Base-by-base conservation (phyloP, 2,888 invertebrate species). In the Pristionchus japonicus region DNA sequence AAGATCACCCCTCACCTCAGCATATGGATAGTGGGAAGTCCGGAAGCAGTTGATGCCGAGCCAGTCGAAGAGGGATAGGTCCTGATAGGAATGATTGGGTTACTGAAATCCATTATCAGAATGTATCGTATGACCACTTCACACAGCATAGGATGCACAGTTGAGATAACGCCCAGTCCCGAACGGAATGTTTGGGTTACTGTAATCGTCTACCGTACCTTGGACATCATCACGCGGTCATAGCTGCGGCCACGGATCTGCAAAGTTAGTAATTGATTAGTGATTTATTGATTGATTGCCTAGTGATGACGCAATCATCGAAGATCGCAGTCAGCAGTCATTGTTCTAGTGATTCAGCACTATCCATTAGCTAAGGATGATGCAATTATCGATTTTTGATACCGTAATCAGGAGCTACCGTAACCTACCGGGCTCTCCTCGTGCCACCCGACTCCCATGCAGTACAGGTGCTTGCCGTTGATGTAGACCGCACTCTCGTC, bases 21-120 rank as follows among this genome's bases (percentile, higher is more conserved):
- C 97, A 95, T 99, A 99, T 0, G 99, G 99, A 95, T 99, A 99
- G 95, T 99, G 99, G 0, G 98, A 98, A 0, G 99, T 99, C 43
- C 92, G 86, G 86, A 90, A 92, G 0, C 97, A 96, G 95, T 98
- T 99, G 0, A 97, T 98, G 0, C 98, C 98, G 87, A 98, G 96
- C 99, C 99, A 99, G 94, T 97, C 96, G 85, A 99, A 96, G 89
- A 99, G 95, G 94, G 98, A 97, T 94, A 98, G 97, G 95, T 99
- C 99, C 93, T 86, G 47, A 13, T 27, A 9, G 20, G 40, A 86
- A 37, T 3, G 40, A 6, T 52, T 11, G 37, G 20, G 13, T 37
- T n/a, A 84, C 20, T 43, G 47, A 27, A 49, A n/a, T n/a, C n/a
- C n/a, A n/a, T n/a, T n/a, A n/a, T n/a, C n/a, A n/a, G n/a, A n/a